Conservation (phyloP, 2,888 invertebrate species). For the Nomada fucata region DNA sequence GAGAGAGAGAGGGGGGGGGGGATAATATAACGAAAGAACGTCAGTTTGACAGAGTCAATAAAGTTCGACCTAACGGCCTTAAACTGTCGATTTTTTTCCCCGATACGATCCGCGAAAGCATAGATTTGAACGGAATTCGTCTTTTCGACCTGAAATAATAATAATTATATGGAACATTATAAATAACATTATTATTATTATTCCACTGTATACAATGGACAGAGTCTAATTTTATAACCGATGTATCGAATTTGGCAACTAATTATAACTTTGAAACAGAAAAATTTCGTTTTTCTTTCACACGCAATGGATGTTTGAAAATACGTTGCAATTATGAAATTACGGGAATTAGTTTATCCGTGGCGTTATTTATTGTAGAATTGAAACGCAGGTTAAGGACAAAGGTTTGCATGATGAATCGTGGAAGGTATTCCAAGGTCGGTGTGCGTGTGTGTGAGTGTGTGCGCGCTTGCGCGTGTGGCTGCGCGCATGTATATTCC, state of each 20-base stretch:
- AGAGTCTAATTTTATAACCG: too few species aligned
- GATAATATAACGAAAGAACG: neutral
- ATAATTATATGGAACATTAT: too few species aligned
- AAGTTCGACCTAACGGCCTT: conserved; percentile 14
- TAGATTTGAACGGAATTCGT: neutral
- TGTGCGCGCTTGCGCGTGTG: too few species aligned
- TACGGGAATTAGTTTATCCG: neutral
- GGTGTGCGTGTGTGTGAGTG: neutral
- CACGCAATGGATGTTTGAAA: neutral
- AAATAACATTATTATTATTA: too few species aligned
- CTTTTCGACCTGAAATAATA: too few species aligned
- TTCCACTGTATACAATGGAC: too few species aligned
- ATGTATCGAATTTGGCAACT: too few species aligned
- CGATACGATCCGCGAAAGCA: neutral
- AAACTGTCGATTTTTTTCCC: neutral
- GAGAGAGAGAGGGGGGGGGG: neutral
- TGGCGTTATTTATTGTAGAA: neutral
- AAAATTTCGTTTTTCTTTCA: neutral
- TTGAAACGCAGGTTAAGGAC: conserved; percentile 1
- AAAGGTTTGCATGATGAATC: neutral
- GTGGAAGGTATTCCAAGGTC: conserved; percentile 9
- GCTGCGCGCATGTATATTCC: neutral
- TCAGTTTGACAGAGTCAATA: conserved; percentile 8
- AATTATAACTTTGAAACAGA: neutral
- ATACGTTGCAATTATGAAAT: neutral